Percentiles rank a stretch among this genome's conserved stretches.
Conservation (phyloP, 1,140 invertebrate genomes). For the Oppia nitens region DNA sequence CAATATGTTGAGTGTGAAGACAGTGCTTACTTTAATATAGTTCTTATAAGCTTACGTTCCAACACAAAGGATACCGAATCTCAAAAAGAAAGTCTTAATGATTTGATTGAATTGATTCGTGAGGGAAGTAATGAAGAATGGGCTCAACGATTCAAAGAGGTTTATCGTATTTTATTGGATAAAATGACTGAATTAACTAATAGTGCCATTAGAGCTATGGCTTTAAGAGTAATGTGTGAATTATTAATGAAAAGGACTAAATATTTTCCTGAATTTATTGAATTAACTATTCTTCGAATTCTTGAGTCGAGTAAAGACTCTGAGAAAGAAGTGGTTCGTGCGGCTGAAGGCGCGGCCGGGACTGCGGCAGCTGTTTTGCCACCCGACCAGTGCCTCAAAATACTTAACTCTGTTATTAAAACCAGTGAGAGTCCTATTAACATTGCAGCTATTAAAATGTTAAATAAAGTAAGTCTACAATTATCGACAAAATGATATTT, state of each 20-base stretch:
- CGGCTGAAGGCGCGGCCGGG: slow-evolving; percentile 45
- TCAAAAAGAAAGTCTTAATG: slow-evolving; percentile 9
- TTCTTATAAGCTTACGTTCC: background rate
- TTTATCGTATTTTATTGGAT: slow-evolving; percentile 4
- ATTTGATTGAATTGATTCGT: slow-evolving; percentile 1
- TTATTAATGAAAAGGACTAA: slow-evolving; percentile 56
- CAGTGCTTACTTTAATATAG: background rate
- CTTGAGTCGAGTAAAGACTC: slow-evolving; percentile 56
- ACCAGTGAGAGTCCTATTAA: slow-evolving; percentile 68
- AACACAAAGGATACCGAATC: slow-evolving; percentile 3
- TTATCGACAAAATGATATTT: background rate
- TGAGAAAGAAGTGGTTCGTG: slow-evolving; percentile 48
- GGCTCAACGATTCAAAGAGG: slow-evolving; percentile 10
- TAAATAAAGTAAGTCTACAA: slow-evolving; percentile 47
- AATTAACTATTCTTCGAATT: slow-evolving; percentile 69
- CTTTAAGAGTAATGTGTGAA: slow-evolving; percentile 57
- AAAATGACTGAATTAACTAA: slow-evolving; percentile 3
- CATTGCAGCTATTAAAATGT: slow-evolving; percentile 78
- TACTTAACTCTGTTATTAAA: slow-evolving; percentile 60
- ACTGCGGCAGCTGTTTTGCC: slow-evolving; percentile 54
- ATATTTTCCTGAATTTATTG: slow-evolving; percentile 64
- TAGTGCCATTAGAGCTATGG: slow-evolving; percentile 36
- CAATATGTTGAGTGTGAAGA: background rate
- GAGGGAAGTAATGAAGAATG: background rate
- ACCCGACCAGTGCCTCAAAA: slow-evolving; percentile 44